Evolutionary conservation across 2,888 invertebrate genomes (phyloP).

Genomic region (Falcaria lacertinaria): DNA sequence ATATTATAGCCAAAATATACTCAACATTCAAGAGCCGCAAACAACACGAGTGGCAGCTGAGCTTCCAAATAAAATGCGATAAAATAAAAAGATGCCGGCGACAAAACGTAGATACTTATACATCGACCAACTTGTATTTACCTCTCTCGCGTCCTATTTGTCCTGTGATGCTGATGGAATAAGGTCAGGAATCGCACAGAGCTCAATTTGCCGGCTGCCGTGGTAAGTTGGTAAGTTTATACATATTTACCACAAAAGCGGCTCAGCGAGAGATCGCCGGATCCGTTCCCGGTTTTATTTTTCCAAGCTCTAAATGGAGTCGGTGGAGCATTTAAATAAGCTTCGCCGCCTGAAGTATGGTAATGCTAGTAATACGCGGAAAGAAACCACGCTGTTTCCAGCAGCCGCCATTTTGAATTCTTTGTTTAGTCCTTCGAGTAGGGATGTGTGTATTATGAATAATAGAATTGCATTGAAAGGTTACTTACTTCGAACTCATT

Average conservation of each 20-base stretch:
- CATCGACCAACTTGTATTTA: conserved; percentile 35
- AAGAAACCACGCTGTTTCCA: conserved; percentile 65
- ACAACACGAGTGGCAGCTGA: conserved; percentile 72
- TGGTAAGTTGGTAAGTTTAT: conserved; percentile 57
- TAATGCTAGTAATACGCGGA: conserved; percentile 76
- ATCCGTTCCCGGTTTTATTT: conserved; percentile 77
- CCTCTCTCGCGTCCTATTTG: conserved; percentile 3
- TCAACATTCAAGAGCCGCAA: conserved; percentile 57
- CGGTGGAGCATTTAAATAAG: conserved; percentile 80
- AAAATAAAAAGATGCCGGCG: conserved; percentile 74
- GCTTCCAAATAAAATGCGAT: conserved; percentile 74
- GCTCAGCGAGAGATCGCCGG: conserved; percentile 75
- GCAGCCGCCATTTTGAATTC: conserved; percentile 70
- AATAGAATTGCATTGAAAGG: neutral
- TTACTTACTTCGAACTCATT: neutral
- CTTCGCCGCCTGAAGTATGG: conserved; percentile 77
- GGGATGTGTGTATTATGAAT: conserved; percentile 12
- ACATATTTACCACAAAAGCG: conserved; percentile 80
- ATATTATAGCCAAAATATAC: conserved; percentile 39
- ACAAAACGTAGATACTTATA: conserved; percentile 74
- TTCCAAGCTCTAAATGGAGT: conserved; percentile 80
- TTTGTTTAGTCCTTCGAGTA: conserved; percentile 36
- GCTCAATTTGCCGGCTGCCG: conserved; percentile 17
- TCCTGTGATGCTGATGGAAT: conserved; percentile 11
- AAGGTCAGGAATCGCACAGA: conserved; percentile 31